These are phyloP conservation scores for Parnassius apollo DNA, from an alignment of 2,888 invertebrate species.

Conservation along the genomic window DNA sequence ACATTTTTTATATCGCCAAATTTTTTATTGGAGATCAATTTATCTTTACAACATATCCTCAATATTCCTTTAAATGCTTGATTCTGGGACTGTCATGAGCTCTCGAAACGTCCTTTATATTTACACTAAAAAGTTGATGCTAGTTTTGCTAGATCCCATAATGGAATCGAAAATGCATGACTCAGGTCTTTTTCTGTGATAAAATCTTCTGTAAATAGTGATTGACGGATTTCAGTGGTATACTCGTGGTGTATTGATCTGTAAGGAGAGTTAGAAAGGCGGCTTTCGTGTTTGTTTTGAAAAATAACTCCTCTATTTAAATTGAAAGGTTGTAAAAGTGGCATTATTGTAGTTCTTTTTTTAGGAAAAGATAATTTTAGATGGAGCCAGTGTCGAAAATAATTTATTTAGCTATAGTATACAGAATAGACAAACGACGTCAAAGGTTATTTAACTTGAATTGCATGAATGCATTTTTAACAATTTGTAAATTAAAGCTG, in stretches of 20 bases:
- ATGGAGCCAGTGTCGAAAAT: conserved; percentile 17
- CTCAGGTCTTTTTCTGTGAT: conserved; percentile 22
- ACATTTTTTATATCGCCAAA: too few species aligned
- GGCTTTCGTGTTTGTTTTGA: too few species aligned
- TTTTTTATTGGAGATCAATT: too few species aligned
- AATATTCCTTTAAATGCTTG: too few species aligned
- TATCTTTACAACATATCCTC: too few species aligned
- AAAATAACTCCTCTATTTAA: too few species aligned
- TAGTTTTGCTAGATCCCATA: not conserved
- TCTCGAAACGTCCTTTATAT: too few species aligned
- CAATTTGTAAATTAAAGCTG: not conserved
- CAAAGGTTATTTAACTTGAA: conserved; percentile 2
- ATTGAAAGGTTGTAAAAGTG: too few species aligned
- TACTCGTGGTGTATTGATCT: not conserved
- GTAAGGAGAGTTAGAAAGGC: not conserved
- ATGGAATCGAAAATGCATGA: not conserved
- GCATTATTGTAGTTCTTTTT: conserved; percentile 1
- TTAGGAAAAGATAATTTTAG: not conserved
- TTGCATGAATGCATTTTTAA: conserved; percentile 3
- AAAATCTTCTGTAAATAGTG: conserved; percentile 25
- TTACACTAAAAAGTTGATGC: not conserved
- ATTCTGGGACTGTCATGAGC: too few species aligned
- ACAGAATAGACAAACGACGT: not conserved
- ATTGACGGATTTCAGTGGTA: conserved; percentile 4
- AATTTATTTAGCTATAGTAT: conserved; percentile 12